Conservation (phyloP, 2,113 vertebrate species). For the Mesoclemmys tuberculata region DNA sequence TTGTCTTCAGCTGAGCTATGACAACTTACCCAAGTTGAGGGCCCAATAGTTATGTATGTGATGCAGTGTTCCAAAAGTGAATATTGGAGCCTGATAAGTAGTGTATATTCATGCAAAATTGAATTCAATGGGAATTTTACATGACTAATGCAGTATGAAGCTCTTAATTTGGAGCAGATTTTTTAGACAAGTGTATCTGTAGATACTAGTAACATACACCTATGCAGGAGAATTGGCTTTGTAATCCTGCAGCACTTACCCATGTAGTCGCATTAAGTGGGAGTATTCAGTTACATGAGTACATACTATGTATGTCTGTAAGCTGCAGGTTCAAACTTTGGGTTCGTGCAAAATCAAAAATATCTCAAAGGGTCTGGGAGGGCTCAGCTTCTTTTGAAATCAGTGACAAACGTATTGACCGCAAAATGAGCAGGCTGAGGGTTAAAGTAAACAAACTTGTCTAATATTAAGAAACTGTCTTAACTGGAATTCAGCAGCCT, state of each 20-base stretch:
- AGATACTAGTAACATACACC: not conserved
- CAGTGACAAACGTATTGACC: not conserved
- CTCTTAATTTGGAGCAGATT: not conserved
- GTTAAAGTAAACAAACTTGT: conserved; percentile 13
- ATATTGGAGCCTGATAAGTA: not conserved
- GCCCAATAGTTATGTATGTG: not conserved
- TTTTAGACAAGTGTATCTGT: not conserved
- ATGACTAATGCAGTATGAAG: not conserved
- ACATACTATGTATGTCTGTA: not conserved
- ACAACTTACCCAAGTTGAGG: not conserved
- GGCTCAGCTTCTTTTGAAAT: conserved; percentile 35
- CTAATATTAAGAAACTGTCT: conserved; percentile 9
- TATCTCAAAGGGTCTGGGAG: not conserved
- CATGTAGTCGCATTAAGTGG: not conserved
- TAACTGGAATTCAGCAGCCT: not conserved
- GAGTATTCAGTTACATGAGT: not conserved
- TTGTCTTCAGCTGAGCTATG: not conserved
- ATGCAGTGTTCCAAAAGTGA: not conserved
- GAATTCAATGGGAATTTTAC: not conserved
- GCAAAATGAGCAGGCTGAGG: conserved; percentile 20
- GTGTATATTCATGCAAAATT: not conserved
- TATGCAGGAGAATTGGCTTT: not conserved
- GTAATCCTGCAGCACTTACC: not conserved
- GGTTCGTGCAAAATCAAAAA: not conserved
- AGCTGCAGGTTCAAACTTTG: not conserved